phyloP scores from a whole-genome alignment of 2,113 vertebrate genomes.

The Cairina moschata region DNA sequence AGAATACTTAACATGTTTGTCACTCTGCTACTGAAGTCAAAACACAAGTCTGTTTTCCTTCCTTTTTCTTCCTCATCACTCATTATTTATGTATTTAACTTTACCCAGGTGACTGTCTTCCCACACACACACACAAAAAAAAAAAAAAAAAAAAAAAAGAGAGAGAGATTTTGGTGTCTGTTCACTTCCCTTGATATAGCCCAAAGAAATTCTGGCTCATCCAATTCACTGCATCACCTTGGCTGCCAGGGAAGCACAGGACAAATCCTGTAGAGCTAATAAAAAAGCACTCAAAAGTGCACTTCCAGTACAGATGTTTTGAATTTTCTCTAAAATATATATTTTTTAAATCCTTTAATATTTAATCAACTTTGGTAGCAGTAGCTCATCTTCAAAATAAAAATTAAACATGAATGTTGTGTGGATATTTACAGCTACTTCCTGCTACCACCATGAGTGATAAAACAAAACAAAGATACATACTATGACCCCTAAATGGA shows the following conservation, averaged over 20 bases:
- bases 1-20: neutral
- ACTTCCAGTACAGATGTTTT: neutral
- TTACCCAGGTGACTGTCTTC: neutral
- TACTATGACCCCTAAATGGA: neutral
- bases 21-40: neutral
- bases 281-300: neutral
- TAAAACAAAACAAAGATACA: neutral
- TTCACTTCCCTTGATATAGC: neutral
- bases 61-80: neutral
- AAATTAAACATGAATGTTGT: neutral
- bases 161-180: neutral
- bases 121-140: neutral
- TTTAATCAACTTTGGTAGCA: neutral
- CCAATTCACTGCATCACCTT: neutral
- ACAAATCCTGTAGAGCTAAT: neutral
- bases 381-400: neutral
- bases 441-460: neutral
- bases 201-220: neutral
- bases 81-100: neutral
- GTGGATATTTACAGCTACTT: neutral
- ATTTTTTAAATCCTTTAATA: neutral
- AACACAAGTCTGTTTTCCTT: constrained; percentile 6
- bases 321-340: neutral
- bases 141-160: neutral
- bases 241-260: neutral